A percentile compares a stretch with the other conserved stretches of the same genome.
Evolutionary conservation across 2,888 invertebrate species (phyloP).

Genomic region (Beris chalybata): DNA sequence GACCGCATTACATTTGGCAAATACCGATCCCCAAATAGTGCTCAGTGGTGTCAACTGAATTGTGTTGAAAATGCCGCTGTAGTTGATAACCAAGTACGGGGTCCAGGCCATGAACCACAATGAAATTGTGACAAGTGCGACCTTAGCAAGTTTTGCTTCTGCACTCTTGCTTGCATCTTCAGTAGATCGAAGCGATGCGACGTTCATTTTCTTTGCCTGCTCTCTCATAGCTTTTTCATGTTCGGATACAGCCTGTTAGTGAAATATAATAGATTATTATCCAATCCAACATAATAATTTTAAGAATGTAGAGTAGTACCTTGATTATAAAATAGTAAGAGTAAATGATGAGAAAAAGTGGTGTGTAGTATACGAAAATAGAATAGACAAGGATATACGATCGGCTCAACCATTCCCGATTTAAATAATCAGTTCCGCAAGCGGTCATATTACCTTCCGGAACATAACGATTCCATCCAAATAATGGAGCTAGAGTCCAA

Average conservation of each 20-base stretch:
- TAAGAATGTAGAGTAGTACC: constrained; percentile 42
- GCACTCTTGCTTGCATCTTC: constrained; percentile 60
- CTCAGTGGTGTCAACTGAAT: constrained; percentile 58
- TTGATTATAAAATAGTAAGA: constrained; percentile 64
- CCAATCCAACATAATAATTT: constrained; percentile 20
- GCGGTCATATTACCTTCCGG: constrained; percentile 67
- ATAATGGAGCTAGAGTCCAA: constrained; percentile 60
- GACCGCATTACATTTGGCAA: constrained; percentile 64
- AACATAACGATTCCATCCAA: constrained; percentile 63
- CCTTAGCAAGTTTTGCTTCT: constrained; percentile 63
- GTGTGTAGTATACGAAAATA: constrained; percentile 56
- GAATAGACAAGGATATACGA: constrained; percentile 60
- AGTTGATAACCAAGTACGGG: constrained; percentile 63
- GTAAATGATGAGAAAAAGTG: constrained; percentile 60
- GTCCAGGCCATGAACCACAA: constrained; percentile 70
- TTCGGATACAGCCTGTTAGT: constrained; percentile 58
- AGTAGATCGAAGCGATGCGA: constrained; percentile 61
- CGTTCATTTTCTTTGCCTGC: constrained; percentile 68
- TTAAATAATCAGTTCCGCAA: constrained; percentile 61
- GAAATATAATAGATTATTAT: not conserved
- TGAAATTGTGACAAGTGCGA: constrained; percentile 65
- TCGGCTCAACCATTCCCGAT: constrained; percentile 56
- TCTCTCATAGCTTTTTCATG: constrained; percentile 63
- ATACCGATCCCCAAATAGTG: constrained; percentile 63
- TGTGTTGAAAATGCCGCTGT: constrained; percentile 59